phyloP scores from a whole-genome alignment of 1,140 invertebrate species.

The Procambarus clarkii region DNA sequence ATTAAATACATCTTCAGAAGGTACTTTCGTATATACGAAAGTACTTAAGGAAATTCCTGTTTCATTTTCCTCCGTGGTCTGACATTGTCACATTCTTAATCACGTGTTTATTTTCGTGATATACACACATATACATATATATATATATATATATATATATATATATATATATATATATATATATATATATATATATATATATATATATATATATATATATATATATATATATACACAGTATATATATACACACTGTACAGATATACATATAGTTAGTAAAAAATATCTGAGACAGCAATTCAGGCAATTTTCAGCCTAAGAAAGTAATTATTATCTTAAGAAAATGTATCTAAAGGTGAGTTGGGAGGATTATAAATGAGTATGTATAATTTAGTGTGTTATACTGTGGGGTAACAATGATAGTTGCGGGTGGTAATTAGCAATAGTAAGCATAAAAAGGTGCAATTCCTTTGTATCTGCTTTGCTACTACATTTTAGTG shows the following conservation, averaged over 20 bases:
- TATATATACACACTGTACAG: background rate
- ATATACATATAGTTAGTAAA: background rate
- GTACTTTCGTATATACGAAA: too few relatives aligned
- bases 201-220: background rate
- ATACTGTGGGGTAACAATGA: background rate
- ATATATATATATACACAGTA: background rate
- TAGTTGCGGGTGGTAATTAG: slow-evolving; percentile 4
- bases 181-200: too few relatives aligned
- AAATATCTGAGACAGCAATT: background rate
- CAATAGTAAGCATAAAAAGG: background rate
- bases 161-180: too few relatives aligned
- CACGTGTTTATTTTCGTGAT: too few relatives aligned
- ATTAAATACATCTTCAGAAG: too few relatives aligned
- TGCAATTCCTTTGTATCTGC: slow-evolving; percentile 8
- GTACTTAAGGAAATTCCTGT: too few relatives aligned
- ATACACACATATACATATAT: too few relatives aligned
- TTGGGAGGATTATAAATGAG: background rate
- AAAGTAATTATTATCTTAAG: slow-evolving; percentile 6
- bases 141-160: too few relatives aligned
- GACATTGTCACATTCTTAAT: too few relatives aligned
- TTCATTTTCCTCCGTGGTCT: too few relatives aligned
- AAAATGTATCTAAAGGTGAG: background rate
- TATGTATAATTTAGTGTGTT: slow-evolving; percentile 1
- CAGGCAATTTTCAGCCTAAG: background rate
- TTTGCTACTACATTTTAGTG: slow-evolving; percentile 18